Evolutionary conservation across 2,888 invertebrate species (phyloP).

Genomic region (Perdita meconis): DNA sequence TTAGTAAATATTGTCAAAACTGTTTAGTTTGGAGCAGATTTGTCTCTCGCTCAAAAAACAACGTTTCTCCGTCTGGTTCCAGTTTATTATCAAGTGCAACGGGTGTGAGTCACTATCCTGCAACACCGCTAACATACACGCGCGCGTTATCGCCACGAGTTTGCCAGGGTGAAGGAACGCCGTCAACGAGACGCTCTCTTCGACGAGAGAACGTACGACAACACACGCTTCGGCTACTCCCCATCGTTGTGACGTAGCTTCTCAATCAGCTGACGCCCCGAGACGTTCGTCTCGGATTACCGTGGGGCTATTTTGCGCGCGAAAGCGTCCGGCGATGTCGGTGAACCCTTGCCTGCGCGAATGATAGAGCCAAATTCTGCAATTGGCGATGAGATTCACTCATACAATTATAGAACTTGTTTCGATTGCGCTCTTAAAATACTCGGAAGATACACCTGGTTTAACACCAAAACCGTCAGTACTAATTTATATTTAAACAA

Average conservation of each 20-base stretch:
- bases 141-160: slow-evolving; percentile 37
- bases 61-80: slow-evolving; percentile 67
- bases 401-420: neutral
- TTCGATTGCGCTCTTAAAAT: neutral
- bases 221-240: slow-evolving; percentile 69
- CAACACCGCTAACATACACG: slow-evolving; percentile 55
- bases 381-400: neutral
- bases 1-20: neutral
- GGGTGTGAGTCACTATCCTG: slow-evolving; percentile 69
- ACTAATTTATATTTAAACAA: too few species aligned
- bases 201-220: slow-evolving; percentile 37
- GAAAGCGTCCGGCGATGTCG: neutral
- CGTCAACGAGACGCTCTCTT: slow-evolving; percentile 57
- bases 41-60: slow-evolving; percentile 51
- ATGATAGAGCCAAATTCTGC: neutral
- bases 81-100: slow-evolving; percentile 71
- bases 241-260: slow-evolving; percentile 69
- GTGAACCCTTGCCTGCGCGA: neutral
- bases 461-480: too few species aligned
- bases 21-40: slow-evolving; percentile 4
- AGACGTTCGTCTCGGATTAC: slow-evolving; percentile 24
- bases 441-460: too few species aligned
- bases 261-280: slow-evolving; percentile 62
- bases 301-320: neutral
- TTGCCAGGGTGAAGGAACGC: slow-evolving; percentile 30